Conservation (phyloP, 2,888 invertebrate species). For the Azorinus chamasolen region DNA sequence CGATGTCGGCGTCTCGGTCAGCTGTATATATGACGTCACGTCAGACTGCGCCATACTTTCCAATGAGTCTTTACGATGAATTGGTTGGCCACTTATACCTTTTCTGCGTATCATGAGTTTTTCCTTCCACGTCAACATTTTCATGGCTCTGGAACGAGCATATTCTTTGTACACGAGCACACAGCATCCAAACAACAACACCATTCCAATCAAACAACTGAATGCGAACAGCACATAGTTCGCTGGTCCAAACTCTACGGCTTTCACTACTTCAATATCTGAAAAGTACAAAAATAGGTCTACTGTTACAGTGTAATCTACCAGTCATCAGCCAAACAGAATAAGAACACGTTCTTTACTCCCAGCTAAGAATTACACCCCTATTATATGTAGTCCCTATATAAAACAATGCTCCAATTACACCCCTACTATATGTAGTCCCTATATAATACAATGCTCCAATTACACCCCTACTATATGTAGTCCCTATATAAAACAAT, state of each 20-base stretch:
- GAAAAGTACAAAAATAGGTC: conserved; percentile 22
- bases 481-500: too few relatives aligned
- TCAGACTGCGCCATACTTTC: conserved; percentile 44
- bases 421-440: too few relatives aligned
- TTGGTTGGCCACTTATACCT: conserved; percentile 62
- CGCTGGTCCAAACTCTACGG: conserved; percentile 50
- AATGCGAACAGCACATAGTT: conserved; percentile 60
- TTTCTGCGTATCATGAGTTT: conserved; percentile 61
- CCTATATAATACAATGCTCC: too few relatives aligned
- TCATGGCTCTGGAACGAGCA: conserved; percentile 32
- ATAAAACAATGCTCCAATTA: too few relatives aligned
- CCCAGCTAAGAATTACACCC: too few relatives aligned
- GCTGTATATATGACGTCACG: conserved; percentile 60
- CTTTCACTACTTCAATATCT: conserved; percentile 56
- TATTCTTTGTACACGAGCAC: conserved; percentile 57
- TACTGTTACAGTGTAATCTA: too few relatives aligned
- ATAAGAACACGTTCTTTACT: too few relatives aligned
- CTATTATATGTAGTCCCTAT: too few relatives aligned
- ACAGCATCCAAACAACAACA: conserved; percentile 46
- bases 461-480: too few relatives aligned
- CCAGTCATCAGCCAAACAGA: too few relatives aligned
- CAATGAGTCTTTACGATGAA: conserved; percentile 15
- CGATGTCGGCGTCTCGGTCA: conserved; percentile 68
- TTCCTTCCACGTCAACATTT: conserved; percentile 45
- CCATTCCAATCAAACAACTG: conserved; percentile 50